Evolutionary conservation across 2,113 vertebrate species (phyloP).

Genomic region (Picathartes gymnocephalus): DNA sequence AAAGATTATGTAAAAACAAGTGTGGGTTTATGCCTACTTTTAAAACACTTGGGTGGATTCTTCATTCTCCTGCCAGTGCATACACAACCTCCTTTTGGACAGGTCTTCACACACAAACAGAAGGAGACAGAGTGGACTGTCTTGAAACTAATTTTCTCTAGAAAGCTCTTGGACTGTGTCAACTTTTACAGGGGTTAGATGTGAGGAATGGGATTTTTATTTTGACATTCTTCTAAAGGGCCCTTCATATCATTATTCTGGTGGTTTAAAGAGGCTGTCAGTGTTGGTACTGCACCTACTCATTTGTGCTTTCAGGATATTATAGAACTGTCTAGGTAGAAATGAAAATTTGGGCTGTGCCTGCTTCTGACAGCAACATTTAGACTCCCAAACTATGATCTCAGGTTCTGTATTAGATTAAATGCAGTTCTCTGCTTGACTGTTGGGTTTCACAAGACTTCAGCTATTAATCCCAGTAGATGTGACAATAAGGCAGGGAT

Average conservation of each 20-base stretch:
- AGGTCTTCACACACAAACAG: background rate
- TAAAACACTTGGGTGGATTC: background rate
- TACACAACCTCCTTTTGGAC: background rate
- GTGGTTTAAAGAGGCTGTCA: background rate
- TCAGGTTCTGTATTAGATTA: conserved; percentile 6
- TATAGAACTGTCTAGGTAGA: background rate
- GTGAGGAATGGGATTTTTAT: background rate
- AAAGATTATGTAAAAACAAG: background rate
- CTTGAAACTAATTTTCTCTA: background rate
- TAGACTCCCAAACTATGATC: background rate
- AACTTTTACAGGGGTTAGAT: background rate
- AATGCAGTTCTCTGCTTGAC: background rate
- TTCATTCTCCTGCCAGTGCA: background rate
- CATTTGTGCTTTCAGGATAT: background rate
- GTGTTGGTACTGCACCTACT: background rate
- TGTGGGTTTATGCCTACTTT: background rate
- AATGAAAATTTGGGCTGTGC: conserved; percentile 9
- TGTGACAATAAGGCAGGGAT: background rate
- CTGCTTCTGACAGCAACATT: conserved; percentile 10
- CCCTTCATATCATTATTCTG: background rate
- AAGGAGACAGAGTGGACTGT: background rate
- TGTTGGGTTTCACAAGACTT: background rate
- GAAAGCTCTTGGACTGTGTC: background rate
- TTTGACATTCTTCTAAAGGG: background rate
- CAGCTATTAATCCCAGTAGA: conserved; percentile 22